Evolutionary conservation across 2,113 vertebrate genomes (phyloP).

Genomic region (Leucopsar rothschildi): DNA sequence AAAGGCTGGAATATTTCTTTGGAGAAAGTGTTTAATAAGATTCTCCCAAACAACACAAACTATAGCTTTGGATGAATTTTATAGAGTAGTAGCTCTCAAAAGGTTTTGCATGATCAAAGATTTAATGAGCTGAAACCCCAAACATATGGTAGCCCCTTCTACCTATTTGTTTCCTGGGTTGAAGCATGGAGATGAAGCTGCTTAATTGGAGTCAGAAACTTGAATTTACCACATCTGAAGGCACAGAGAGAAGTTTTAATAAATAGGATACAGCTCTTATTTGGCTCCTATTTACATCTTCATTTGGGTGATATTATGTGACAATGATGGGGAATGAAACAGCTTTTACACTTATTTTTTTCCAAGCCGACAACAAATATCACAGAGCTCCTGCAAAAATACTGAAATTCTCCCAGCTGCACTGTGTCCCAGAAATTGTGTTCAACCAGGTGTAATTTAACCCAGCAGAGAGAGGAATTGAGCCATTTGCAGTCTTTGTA

Average conservation of each 20-base stretch:
- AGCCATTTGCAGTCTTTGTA: background rate
- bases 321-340: background rate
- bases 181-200: background rate
- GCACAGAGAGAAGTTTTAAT: background rate
- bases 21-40: conserved; percentile 70
- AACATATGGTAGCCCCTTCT: background rate
- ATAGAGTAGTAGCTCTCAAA: background rate
- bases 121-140: conserved; percentile 16
- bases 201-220: conserved; percentile 9
- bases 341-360: background rate
- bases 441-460: background rate
- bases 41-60: conserved; percentile 59
- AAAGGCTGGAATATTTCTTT: conserved; percentile 63
- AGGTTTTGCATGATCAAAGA: background rate
- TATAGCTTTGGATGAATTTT: background rate
- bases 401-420: background rate
- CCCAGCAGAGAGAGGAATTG: background rate
- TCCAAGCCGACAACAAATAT: background rate
- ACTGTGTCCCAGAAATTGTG: background rate
- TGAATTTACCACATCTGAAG: background rate
- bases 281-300: background rate
- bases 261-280: background rate
- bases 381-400: background rate
- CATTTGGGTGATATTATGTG: background rate
- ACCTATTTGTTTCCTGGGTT: background rate